These are phyloP conservation scores for Poicephalus gulielmi DNA, from an alignment of 2,113 vertebrate species.

Conservation along the genomic window DNA sequence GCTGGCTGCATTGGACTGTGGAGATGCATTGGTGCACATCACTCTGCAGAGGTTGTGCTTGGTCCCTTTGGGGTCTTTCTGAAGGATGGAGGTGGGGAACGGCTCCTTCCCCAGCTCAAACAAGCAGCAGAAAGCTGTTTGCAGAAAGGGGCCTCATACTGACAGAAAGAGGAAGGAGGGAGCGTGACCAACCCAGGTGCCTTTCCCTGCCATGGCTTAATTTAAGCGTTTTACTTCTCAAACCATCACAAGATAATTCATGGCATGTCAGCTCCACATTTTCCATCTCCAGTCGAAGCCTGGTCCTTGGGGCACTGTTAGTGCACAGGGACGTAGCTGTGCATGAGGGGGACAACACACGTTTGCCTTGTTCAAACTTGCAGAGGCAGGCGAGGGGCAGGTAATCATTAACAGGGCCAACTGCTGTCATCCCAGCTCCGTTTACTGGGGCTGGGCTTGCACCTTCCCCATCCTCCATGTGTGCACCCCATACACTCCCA, in stretches of 20 bases:
- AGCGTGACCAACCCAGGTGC: not conserved
- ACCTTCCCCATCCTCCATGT: not conserved
- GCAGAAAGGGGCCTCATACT: not conserved
- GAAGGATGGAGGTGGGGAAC: not conserved
- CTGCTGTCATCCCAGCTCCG: not conserved
- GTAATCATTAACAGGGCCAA: not conserved
- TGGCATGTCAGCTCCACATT: not conserved
- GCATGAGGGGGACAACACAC: fast-evolving
- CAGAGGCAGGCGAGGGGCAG: not conserved
- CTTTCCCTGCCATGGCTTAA: not conserved
- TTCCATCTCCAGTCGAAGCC: not conserved
- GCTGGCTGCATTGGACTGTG: not conserved
- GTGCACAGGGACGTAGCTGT: not conserved
- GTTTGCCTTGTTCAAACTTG: not conserved
- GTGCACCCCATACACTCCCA: too few relatives aligned
- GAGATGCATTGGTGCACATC: not conserved
- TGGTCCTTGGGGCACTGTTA: not conserved
- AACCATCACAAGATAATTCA: not conserved
- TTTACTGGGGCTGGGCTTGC: not conserved
- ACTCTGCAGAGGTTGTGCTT: not conserved
- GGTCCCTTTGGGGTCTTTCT: not conserved
- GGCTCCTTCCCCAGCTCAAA: not conserved
- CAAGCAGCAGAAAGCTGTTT: not conserved
- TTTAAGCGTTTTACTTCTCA: not conserved
- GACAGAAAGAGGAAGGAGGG: not conserved